A percentile compares a stretch with the other conserved stretches of the same genome.
Conservation (phyloP, 2,113 vertebrate genomes). For the Chaetorhynchus papuensis region DNA sequence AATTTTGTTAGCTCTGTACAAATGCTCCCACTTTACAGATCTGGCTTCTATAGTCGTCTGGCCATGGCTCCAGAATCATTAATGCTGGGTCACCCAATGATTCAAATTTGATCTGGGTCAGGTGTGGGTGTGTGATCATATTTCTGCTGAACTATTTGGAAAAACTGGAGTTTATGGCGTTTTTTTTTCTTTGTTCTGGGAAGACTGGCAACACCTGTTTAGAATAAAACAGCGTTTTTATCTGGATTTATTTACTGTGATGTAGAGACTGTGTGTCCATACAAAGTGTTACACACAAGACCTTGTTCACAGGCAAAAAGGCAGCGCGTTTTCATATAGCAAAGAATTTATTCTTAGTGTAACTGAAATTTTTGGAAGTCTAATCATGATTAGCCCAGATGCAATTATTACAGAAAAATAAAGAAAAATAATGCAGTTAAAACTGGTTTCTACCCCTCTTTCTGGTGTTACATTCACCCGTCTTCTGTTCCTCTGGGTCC, state of each 20-base stretch:
- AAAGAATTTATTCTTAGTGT: neutral
- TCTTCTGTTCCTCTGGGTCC: neutral
- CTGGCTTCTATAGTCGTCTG: neutral
- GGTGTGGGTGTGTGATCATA: neutral
- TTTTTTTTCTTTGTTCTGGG: neutral
- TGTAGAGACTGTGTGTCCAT: neutral
- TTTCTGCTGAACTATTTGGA: conserved; percentile 1
- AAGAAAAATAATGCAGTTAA: neutral
- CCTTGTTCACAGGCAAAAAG: neutral
- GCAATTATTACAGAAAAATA: neutral
- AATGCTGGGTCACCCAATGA: neutral
- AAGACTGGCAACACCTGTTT: neutral
- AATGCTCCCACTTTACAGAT: neutral
- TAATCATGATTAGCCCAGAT: neutral
- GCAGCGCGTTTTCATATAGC: neutral
- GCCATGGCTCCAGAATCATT: neutral
- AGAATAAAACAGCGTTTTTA: neutral
- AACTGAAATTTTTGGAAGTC: neutral
- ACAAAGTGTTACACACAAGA: neutral
- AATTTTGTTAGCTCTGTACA: neutral
- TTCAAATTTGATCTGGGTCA: neutral
- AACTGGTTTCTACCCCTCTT: neutral
- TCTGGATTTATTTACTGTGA: conserved; percentile 39
- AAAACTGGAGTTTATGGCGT: neutral
- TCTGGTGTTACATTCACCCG: rapidly evolving